Percentiles rank a stretch among this genome's conserved stretches.
Evolutionary conservation across 2,888 invertebrate species (phyloP).

Genomic region (Entomobrya proxima): DNA sequence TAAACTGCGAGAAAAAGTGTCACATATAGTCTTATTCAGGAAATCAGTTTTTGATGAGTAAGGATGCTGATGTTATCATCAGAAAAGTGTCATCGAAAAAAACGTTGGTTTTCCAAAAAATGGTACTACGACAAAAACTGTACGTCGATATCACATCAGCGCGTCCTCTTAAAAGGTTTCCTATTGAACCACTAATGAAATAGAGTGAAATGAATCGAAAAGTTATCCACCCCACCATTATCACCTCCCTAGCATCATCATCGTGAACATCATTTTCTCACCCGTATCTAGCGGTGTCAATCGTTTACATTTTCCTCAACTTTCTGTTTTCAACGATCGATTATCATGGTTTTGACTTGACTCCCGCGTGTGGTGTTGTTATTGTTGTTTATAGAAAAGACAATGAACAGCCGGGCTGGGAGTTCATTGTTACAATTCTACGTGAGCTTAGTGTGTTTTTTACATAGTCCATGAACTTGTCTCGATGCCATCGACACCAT

Average conservation of each 20-base stretch:
- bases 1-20: conserved; percentile 21
- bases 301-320: conserved; percentile 26
- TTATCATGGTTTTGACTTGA: conserved; percentile 4
- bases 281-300: conserved; percentile 50
- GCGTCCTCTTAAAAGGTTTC: conserved; percentile 36
- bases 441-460: not conserved
- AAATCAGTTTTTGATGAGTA: conserved; percentile 6
- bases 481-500: not conserved
- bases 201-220: conserved; percentile 48
- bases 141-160: conserved; percentile 5
- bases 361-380: not conserved
- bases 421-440: conserved; percentile 29
- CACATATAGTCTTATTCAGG: conserved; percentile 36
- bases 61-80: conserved; percentile 18
- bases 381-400: not conserved
- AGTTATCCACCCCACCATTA: conserved; percentile 47
- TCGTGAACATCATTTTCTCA: not conserved
- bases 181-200: conserved; percentile 47
- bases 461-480: conserved; percentile 35
- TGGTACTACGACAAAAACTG: not conserved
- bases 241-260: conserved; percentile 32
- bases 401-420: not conserved
- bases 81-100: not conserved
- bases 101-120: not conserved
- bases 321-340: conserved; percentile 12